A percentile compares a stretch with the other conserved stretches of the same genome.
phyloP scores from a whole-genome alignment of 2,797 vertebrate species.

The Schizopygopsis malacanthus region DNA sequence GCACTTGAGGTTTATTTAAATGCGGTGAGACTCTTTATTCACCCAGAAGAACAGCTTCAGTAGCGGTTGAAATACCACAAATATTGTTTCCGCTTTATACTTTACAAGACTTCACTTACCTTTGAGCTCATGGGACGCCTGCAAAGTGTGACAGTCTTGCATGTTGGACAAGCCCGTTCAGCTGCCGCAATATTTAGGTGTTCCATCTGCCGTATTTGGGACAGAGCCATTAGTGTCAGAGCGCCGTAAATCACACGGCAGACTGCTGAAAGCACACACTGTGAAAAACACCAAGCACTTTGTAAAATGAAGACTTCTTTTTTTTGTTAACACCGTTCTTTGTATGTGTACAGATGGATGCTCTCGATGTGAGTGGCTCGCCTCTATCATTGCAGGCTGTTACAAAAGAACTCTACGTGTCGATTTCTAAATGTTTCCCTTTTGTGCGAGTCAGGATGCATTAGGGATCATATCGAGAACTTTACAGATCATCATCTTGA shows the following conservation, averaged over 20 bases:
- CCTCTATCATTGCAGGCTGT: conserved; percentile 31
- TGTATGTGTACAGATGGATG: conserved; percentile 28
- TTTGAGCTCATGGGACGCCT: background rate
- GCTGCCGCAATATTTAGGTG: background rate
- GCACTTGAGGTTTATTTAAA: background rate
- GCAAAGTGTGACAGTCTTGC: conserved; percentile 4
- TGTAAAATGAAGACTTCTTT: conserved; percentile 33
- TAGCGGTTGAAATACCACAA: background rate
- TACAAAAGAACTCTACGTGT: background rate
- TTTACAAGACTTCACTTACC: background rate
- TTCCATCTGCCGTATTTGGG: conserved; percentile 16
- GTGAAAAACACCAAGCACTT: conserved; percentile 56
- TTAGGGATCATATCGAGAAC: conserved; percentile 19
- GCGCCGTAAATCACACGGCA: background rate
- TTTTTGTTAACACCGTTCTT: conserved; percentile 20
- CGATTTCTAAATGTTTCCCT: conserved; percentile 13
- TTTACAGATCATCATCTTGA: conserved; percentile 48
- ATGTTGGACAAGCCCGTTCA: conserved; percentile 15
- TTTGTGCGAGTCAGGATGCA: conserved; percentile 21
- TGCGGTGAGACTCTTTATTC: background rate
- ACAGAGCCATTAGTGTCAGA: background rate
- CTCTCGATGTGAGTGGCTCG: conserved; percentile 26
- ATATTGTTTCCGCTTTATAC: conserved; percentile 2
- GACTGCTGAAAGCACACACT: conserved; percentile 39
- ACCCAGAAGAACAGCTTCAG: background rate